Conservation (phyloP, 2,113 vertebrate genomes). For the Strigops habroptila region DNA sequence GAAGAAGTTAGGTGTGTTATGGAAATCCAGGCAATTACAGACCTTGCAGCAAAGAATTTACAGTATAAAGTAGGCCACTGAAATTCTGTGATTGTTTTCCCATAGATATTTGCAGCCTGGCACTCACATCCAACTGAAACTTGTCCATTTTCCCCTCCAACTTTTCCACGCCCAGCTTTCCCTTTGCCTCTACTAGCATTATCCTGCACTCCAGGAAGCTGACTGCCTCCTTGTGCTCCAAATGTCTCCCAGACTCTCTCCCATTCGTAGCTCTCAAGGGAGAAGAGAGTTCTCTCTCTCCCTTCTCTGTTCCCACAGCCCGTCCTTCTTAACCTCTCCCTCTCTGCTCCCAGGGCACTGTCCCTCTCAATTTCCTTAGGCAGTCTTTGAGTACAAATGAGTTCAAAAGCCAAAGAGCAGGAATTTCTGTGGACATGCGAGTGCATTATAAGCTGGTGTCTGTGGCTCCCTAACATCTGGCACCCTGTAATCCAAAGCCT, state of each 20-base stretch:
- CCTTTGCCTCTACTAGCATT: not conserved
- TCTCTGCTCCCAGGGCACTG: not conserved
- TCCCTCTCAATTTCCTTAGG: not conserved
- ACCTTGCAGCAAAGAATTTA: not conserved
- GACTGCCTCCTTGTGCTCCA: rapidly evolving
- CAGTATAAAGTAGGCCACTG: not conserved
- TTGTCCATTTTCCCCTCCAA: not conserved
- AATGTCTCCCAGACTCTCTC: not conserved
- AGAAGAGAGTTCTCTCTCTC: not conserved
- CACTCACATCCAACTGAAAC: not conserved
- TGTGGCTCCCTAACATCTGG: not conserved
- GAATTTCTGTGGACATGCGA: not conserved
- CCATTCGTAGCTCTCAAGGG: not conserved
- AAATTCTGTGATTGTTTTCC: not conserved
- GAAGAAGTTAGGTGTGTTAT: not conserved
- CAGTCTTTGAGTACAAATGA: not conserved
- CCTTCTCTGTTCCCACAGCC: not conserved
- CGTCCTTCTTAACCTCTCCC: not conserved
- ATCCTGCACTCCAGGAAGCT: not conserved
- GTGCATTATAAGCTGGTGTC: not conserved
- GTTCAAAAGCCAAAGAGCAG: not conserved
- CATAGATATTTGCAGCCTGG: not conserved
- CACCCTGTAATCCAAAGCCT: not conserved
- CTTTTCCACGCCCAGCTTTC: not conserved
- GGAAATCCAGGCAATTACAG: not conserved